Percentiles rank a stretch among this genome's conserved stretches.
phyloP scores from a whole-genome alignment of 2,888 invertebrate genomes.

The Diarsia dahlii region DNA sequence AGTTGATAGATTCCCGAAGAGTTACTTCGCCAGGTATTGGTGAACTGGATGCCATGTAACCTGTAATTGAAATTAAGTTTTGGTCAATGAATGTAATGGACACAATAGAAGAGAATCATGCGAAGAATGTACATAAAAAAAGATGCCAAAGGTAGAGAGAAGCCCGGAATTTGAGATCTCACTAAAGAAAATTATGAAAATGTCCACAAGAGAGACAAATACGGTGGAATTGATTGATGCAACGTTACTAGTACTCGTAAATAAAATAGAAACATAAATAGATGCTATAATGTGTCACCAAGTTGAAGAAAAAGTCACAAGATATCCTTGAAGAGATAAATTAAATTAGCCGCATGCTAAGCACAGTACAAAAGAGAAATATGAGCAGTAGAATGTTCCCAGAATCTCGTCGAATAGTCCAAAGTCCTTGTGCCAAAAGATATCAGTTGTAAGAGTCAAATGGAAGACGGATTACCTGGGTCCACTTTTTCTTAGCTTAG shows the following conservation, averaged over 20 bases:
- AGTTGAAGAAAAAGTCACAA: not conserved
- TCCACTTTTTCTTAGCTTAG: slow-evolving; percentile 29
- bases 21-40: slow-evolving; percentile 75
- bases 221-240: not conserved
- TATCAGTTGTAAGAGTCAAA: slow-evolving; percentile 7
- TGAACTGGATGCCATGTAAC: slow-evolving; percentile 75
- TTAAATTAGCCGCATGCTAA: slow-evolving; percentile 34
- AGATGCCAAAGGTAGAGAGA: not conserved
- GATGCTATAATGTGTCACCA: not conserved
- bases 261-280: slow-evolving; percentile 4
- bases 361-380: slow-evolving; percentile 17
- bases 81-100: not conserved
- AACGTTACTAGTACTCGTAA: not conserved
- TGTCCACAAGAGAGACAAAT: not conserved
- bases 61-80: slow-evolving; percentile 72
- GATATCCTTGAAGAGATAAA: slow-evolving; percentile 21
- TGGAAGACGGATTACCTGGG: slow-evolving; percentile 22
- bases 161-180: not conserved
- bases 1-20: slow-evolving; percentile 73
- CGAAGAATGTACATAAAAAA: not conserved
- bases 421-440: slow-evolving; percentile 15
- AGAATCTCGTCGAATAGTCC: not conserved
- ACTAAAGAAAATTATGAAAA: not conserved
- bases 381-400: slow-evolving; percentile 2
- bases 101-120: not conserved